Evolutionary conservation across 1,140 invertebrate species (phyloP).

Genomic region (Drosophila busckii): DNA sequence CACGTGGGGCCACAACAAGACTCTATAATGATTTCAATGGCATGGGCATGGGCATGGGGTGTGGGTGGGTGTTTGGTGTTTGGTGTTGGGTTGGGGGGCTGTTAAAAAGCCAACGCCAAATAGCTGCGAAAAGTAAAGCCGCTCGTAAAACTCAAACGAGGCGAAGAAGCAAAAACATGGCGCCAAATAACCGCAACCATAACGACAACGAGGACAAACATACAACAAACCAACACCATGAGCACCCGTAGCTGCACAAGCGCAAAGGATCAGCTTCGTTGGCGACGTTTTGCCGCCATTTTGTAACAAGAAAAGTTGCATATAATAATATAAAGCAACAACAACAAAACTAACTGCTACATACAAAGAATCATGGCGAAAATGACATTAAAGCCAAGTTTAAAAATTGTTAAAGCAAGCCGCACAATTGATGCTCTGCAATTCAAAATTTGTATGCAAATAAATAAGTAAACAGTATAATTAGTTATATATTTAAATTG

Average conservation of each 20-base stretch:
- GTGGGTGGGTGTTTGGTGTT: too few relatives aligned
- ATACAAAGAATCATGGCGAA: conserved; percentile 50
- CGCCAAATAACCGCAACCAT: conserved; percentile 76
- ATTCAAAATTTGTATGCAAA: too few relatives aligned
- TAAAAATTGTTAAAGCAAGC: neutral
- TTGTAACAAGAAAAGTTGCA: conserved; percentile 77
- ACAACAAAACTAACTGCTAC: conserved; percentile 33
- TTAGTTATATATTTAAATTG: too few relatives aligned
- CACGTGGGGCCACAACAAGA: conserved; percentile 47
- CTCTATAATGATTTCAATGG: conserved; percentile 2
- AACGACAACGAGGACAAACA: conserved; percentile 42
- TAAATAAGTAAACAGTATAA: too few relatives aligned
- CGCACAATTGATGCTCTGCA: conserved; percentile 26
- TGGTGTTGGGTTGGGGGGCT: conserved; percentile 38
- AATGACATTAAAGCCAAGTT: conserved; percentile 54
- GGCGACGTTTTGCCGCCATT: conserved; percentile 74
- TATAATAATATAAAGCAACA: conserved; percentile 75
- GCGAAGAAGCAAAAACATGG: conserved; percentile 66
- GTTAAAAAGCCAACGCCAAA: conserved; percentile 73
- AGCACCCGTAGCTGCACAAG: conserved; percentile 15
- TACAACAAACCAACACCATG: conserved; percentile 3
- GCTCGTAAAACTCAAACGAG: conserved; percentile 76
- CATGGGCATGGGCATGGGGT: too few relatives aligned
- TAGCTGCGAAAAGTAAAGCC: conserved; percentile 76
- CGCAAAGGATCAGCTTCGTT: conserved; percentile 33